Percentiles rank a stretch among this genome's conserved stretches.
Conservation (phyloP, 2,797 vertebrate genomes). For the Xenops minutus region DNA sequence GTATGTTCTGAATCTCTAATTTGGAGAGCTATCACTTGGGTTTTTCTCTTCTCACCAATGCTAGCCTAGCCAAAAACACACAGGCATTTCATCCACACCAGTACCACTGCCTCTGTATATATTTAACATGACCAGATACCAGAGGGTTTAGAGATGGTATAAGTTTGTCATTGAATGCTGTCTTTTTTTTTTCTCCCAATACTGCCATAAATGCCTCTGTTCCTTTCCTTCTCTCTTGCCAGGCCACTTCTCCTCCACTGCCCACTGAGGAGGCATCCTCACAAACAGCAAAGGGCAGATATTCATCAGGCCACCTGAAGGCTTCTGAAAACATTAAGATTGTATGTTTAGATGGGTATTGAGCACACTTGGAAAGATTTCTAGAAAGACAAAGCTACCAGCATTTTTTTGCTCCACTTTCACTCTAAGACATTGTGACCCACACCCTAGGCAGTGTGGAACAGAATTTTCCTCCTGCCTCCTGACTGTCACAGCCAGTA, state of each 20-base stretch:
- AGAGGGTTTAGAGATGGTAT: fast-evolving
- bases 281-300: background rate
- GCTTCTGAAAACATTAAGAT: background rate
- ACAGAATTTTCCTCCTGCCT: background rate
- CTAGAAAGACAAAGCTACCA: background rate
- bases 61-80: background rate
- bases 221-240: background rate
- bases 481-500: background rate
- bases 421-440: background rate
- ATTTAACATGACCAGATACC: background rate
- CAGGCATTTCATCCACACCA: background rate
- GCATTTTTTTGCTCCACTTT: background rate
- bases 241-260: background rate
- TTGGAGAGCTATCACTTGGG: background rate
- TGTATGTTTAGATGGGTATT: background rate
- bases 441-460: background rate
- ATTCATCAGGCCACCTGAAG: background rate
- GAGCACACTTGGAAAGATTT: background rate
- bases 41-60: background rate
- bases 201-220: background rate
- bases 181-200: background rate
- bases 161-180: background rate
- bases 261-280: background rate
- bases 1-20: background rate
- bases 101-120: background rate